These are phyloP conservation scores for Rotaria macrura DNA, from an alignment of 2,888 invertebrate species.

Conservation along the genomic window DNA sequence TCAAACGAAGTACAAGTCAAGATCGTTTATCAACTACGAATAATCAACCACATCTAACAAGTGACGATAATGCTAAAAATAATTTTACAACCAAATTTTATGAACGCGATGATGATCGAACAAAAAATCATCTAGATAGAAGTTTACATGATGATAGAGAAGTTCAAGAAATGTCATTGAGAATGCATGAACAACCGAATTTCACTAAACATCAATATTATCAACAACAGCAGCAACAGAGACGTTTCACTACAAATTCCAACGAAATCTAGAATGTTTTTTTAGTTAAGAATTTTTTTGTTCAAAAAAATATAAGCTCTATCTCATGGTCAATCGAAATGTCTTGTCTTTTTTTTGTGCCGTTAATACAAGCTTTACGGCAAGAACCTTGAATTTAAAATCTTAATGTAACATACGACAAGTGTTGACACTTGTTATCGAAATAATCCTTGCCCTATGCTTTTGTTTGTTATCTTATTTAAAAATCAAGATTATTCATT, in stretches of 20 bases:
- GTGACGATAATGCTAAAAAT: not conserved
- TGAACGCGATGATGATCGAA: not conserved
- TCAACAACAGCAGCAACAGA: not conserved
- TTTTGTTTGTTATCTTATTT: not conserved
- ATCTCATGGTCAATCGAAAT: not conserved
- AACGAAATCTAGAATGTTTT: not conserved
- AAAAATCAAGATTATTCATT: not conserved
- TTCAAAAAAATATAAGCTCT: not conserved
- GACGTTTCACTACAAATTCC: not conserved
- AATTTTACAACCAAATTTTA: not conserved
- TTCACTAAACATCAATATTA: not conserved
- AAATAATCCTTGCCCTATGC: not conserved
- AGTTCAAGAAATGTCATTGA: not conserved
- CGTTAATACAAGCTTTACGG: not conserved
- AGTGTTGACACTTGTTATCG: not conserved
- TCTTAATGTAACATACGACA: not conserved
- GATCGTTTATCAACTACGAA: not conserved
- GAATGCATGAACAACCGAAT: not conserved
- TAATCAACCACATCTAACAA: not conserved
- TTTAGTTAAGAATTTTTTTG: too few species aligned
- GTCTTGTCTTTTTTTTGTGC: not conserved
- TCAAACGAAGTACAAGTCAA: not conserved
- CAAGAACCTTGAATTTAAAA: not conserved
- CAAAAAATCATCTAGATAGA: not conserved
- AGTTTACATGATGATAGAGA: not conserved